These are phyloP conservation scores for Erebia palarica DNA, from an alignment of 2,888 invertebrate species.

Conservation along the genomic window DNA sequence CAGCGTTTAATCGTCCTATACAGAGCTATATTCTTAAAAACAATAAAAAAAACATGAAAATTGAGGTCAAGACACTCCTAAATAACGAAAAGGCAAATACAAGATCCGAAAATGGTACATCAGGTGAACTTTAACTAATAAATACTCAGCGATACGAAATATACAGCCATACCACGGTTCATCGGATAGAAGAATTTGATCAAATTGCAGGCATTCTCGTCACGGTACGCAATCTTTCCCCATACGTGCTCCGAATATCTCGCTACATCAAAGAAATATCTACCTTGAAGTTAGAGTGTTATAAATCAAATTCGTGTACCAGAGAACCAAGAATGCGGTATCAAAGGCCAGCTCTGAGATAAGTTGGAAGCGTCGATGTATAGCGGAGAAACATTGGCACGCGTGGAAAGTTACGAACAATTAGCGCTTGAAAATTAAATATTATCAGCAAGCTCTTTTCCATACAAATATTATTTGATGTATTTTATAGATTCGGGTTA, in stretches of 20 bases:
- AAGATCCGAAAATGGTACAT: not conserved
- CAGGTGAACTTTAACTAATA: not conserved
- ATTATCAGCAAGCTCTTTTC: not conserved
- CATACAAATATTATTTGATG: not conserved
- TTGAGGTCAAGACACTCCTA: not conserved
- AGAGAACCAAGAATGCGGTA: slow-evolving; percentile 16
- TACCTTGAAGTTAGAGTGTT: slow-evolving; percentile 16
- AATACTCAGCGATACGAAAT: slow-evolving; percentile 8
- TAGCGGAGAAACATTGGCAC: not conserved
- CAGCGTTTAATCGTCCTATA: too few relatives aligned
- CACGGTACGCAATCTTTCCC: slow-evolving; percentile 34
- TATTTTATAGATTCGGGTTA: too few relatives aligned
- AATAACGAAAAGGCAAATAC: not conserved
- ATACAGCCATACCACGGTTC: slow-evolving; percentile 15
- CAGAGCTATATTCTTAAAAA: too few relatives aligned
- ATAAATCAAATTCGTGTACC: slow-evolving; percentile 13
- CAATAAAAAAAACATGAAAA: too few relatives aligned
- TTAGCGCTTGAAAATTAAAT: not conserved
- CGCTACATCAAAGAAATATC: slow-evolving; percentile 22
- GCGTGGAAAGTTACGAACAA: slow-evolving; percentile 1
- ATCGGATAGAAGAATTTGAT: slow-evolving; percentile 33
- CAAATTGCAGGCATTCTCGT: slow-evolving; percentile 39
- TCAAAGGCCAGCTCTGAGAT: slow-evolving; percentile 28
- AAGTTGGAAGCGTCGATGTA: slow-evolving; percentile 24
- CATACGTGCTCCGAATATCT: slow-evolving; percentile 36